Evolutionary conservation across 2,797 vertebrate species (phyloP), one percentile per base, ranked within the genome.

Genomic region (Merluccius polli): DNA sequence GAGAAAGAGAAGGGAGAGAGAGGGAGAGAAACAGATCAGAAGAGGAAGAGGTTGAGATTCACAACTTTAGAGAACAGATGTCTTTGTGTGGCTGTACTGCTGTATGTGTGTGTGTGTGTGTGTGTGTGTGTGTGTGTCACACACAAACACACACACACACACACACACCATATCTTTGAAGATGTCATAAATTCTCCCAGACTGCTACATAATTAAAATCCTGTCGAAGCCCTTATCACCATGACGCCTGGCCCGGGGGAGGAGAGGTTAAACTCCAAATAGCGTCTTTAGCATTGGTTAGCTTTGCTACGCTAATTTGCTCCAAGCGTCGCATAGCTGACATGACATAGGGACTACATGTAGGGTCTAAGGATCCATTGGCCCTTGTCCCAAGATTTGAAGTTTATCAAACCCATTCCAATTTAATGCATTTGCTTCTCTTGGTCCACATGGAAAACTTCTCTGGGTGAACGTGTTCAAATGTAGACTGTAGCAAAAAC

Each of bases 181-280:
- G 44, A 18, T n/a, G 52, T 59, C 52, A 59, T 59, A 59, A 59
- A 24, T 24, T 59, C 52, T 9, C 21, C 52, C 52, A 24, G 52
- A 59, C 52, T n/a, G 70, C 70, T 71, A 21, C 32, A 71, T 35
- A 71, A 35, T 71, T 35, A n/a, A 24, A 59, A 59, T n/a, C 52
- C 21, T 9, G 52, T 59, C 52, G 7, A 21, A 59, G n/a, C 21
- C 52, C 52, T n/a, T 59, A 59, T 59, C 52, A 59, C 52, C 52
- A 59, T 59, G 52, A 59, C 21, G 21, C n/a, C 52, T n/a, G 52
- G 44, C 44, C 44, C 15, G 6, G 21, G 36, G n/a, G 21, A n/a
- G 52, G 52, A 59, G 52, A 24, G 24, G n/a, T 6, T 59, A n/a
- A 59, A 21, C 21, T 59, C 52, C 52, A 59, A 59, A 59, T 59